A percentile compares a stretch with the other conserved stretches of the same genome.
Conservation (phyloP, 2,113 vertebrate genomes). For the Echinops telfairi region DNA sequence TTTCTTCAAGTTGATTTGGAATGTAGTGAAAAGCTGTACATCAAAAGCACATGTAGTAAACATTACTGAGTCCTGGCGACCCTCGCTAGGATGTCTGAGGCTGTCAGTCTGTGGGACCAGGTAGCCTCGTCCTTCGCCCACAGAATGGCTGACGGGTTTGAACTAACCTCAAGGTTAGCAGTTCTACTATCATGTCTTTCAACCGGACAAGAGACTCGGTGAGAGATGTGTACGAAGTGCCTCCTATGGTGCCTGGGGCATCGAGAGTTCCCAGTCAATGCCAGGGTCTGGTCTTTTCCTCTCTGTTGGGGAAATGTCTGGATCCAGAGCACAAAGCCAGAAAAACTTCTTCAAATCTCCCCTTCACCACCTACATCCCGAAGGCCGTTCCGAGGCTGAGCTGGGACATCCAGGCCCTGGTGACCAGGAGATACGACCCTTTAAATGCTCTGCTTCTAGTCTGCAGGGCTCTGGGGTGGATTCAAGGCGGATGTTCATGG, state of each 20-base stretch:
- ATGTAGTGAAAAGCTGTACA: too few relatives aligned
- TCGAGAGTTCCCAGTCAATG: neutral
- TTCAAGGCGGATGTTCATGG: neutral
- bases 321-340: neutral
- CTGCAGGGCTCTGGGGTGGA: neutral
- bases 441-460: neutral
- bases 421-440: neutral
- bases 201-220: neutral
- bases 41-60: too few relatives aligned
- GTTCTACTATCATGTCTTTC: neutral
- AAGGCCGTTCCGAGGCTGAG: neutral
- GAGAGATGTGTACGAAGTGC: neutral
- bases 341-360: neutral
- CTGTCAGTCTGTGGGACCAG: too few relatives aligned
- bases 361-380: neutral
- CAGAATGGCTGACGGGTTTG: too few relatives aligned
- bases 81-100: too few relatives aligned
- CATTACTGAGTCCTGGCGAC: too few relatives aligned
- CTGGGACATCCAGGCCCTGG: neutral
- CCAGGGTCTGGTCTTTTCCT: neutral
- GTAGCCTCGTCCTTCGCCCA: too few relatives aligned
- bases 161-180: too few relatives aligned
- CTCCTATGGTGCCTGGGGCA: neutral
- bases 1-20: too few relatives aligned
- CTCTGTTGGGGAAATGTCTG: neutral